phyloP scores from a whole-genome alignment of 1,140 invertebrate species.

The Cataglyphis hispanica region DNA sequence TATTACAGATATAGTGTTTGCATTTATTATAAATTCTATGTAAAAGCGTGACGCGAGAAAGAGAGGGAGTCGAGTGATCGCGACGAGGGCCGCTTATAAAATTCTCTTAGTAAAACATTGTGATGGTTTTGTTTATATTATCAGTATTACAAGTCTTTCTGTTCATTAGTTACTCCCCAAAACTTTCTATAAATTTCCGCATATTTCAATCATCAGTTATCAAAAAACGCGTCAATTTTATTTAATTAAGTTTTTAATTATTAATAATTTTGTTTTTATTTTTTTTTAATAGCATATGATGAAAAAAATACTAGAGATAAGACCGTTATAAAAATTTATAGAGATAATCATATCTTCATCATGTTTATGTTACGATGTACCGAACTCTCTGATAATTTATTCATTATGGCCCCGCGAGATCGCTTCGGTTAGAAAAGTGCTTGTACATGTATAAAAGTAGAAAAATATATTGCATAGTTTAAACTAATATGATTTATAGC shows the following conservation, averaged over 20 bases:
- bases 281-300: neutral
- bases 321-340: too few species aligned
- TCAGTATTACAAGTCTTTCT: slow-evolving; percentile 41
- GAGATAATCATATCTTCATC: neutral
- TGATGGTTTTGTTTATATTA: neutral
- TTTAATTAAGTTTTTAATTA: neutral
- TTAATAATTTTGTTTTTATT: neutral
- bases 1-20: slow-evolving; percentile 78
- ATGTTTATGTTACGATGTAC: neutral
- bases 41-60: slow-evolving; percentile 64
- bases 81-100: slow-evolving; percentile 15
- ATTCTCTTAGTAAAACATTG: neutral
- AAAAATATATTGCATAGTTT: slow-evolving; percentile 66
- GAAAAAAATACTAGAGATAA: slow-evolving; percentile 3
- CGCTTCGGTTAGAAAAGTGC: slow-evolving; percentile 53
- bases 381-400: neutral
- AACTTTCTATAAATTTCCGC: neutral
- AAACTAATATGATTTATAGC: slow-evolving; percentile 64
- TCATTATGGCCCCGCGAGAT: slow-evolving; percentile 23
- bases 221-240: neutral
- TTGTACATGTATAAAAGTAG: slow-evolving; percentile 70
- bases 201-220: slow-evolving; percentile 24
- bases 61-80: slow-evolving; percentile 25
- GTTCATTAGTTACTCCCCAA: slow-evolving; percentile 18
- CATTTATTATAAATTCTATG: slow-evolving; percentile 82